Percentiles rank a stretch among this genome's conserved stretches.
These are phyloP conservation scores for Hipposideros armiger DNA, from an alignment of 2,113 vertebrate genomes.

Conservation along the genomic window DNA sequence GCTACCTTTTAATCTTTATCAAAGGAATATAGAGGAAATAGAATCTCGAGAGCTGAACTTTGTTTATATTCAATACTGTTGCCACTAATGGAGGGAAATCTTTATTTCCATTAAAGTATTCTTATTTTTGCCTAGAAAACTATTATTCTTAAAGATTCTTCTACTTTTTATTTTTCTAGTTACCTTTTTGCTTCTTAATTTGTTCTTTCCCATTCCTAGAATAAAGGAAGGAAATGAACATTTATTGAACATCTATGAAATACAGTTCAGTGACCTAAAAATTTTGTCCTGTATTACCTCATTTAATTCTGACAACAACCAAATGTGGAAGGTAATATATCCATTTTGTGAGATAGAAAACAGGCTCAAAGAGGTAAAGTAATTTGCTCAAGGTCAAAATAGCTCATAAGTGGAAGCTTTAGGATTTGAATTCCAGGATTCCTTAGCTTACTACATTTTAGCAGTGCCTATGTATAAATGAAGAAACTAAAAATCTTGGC, in stretches of 20 bases:
- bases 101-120: constrained; percentile 11
- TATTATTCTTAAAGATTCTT: constrained; percentile 24
- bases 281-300: neutral
- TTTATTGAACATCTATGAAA: constrained; percentile 3
- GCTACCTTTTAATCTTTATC: neutral
- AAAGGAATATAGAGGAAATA: constrained; percentile 38
- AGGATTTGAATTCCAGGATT: neutral
- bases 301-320: neutral
- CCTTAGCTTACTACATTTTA: constrained; percentile 29
- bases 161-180: neutral
- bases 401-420: neutral
- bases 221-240: neutral
- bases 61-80: constrained; percentile 41
- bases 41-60: constrained; percentile 39
- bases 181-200: neutral
- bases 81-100: neutral
- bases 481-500: constrained; percentile 38
- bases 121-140: neutral
- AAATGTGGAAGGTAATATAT: neutral
- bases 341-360: constrained; percentile 7
- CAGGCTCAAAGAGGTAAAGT: neutral
- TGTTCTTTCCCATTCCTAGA: neutral
- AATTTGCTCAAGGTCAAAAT: constrained; percentile 10
- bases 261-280: neutral
- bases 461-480: neutral